Conservation (phyloP, 2,113 vertebrate genomes). For the Chunga burmeisteri region DNA sequence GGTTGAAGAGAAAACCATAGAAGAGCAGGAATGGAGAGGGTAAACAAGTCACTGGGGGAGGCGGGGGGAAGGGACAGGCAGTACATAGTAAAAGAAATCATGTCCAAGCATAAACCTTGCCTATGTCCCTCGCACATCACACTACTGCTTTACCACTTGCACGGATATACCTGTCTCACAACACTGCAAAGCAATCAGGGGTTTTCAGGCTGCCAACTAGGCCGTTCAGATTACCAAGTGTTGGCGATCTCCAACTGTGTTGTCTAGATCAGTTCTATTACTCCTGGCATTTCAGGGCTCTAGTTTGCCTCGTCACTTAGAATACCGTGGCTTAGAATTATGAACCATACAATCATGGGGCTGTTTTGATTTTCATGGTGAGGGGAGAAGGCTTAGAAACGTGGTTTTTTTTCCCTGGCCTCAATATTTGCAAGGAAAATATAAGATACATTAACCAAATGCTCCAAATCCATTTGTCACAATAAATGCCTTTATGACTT, state of each 20-base stretch:
- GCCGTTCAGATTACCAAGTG: neutral
- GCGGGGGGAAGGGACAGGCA: neutral
- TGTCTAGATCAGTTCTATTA: neutral
- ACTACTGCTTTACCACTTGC: too few species aligned
- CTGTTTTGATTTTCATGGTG: neutral
- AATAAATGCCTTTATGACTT: neutral
- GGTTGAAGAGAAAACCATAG: neutral
- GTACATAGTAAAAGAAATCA: neutral
- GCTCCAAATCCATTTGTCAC: neutral
- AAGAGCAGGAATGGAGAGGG: neutral
- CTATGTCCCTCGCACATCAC: neutral
- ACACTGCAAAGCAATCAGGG: neutral
- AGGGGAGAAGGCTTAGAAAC: neutral
- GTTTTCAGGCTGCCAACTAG: neutral
- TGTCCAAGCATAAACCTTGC: neutral
- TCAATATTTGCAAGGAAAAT: neutral
- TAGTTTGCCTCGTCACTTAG: neutral
- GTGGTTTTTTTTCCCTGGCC: neutral
- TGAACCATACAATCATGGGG: neutral
- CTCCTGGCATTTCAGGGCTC: neutral
- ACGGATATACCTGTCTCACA: neutral
- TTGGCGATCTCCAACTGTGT: neutral
- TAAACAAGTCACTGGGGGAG: neutral
- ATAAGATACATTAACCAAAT: neutral
- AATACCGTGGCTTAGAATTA: neutral